These are phyloP conservation scores for Ctenosaura bakeri DNA, from an alignment of 2,797 vertebrate genomes.

Conservation along the genomic window DNA sequence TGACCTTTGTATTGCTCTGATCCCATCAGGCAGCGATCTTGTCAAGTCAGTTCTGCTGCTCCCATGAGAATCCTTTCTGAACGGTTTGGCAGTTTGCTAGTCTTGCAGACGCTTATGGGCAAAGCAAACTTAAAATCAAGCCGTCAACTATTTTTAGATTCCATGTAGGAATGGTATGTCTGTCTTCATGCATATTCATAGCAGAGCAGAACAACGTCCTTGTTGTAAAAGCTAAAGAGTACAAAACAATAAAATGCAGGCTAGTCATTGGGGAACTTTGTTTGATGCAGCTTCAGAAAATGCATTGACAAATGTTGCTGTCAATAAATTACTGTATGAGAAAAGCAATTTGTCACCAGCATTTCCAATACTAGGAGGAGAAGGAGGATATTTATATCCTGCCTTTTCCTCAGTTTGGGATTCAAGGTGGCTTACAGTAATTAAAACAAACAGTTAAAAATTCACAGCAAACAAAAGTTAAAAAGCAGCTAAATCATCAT, in stretches of 20 bases:
- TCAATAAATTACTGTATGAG: background rate
- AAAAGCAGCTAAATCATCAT: too few relatives aligned
- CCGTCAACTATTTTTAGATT: slow-evolving; percentile 22
- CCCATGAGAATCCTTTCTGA: background rate
- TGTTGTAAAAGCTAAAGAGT: background rate
- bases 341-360: background rate
- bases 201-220: background rate
- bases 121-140: background rate
- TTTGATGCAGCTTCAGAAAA: background rate
- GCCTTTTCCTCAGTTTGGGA: too few relatives aligned
- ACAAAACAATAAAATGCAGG: background rate
- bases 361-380: too few relatives aligned
- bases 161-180: slow-evolving; percentile 24
- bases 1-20: slow-evolving; percentile 9
- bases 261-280: too few relatives aligned
- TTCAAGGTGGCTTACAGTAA: too few relatives aligned
- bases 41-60: background rate
- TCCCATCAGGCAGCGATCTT: background rate
- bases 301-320: background rate
- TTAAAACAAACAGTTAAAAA: too few relatives aligned
- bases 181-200: background rate
- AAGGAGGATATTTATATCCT: too few relatives aligned
- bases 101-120: slow-evolving; percentile 1
- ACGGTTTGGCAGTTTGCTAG: background rate
- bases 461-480: too few relatives aligned